phyloP scores from a whole-genome alignment of 1,140 invertebrate genomes.

The Drosophila arizonae region DNA sequence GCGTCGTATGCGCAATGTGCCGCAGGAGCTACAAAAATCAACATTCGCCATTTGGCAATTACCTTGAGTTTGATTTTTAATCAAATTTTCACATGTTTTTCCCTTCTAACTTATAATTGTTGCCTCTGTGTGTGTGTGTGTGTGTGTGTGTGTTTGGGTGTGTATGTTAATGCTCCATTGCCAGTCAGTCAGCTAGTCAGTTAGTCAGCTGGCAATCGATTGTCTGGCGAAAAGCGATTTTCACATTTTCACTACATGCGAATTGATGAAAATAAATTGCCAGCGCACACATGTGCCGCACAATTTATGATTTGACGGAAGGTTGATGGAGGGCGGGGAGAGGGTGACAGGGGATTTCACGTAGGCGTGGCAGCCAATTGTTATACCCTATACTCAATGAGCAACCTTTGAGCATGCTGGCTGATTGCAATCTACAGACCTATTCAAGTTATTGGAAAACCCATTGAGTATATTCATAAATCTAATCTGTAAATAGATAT shows the following conservation, averaged over 20 bases:
- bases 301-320: conserved; percentile 59
- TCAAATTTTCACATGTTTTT: conserved; percentile 69
- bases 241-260: conserved; percentile 47
- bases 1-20: conserved; percentile 42
- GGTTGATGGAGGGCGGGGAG: background rate
- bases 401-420: background rate
- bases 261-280: conserved; percentile 78
- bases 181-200: conserved; percentile 25
- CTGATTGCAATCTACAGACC: background rate
- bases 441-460: no score
- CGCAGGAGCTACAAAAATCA: background rate
- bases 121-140: conserved; percentile 7
- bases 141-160: background rate
- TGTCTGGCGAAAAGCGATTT: conserved; percentile 61
- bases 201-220: conserved; percentile 54
- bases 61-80: conserved; percentile 74
- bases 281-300: conserved; percentile 66
- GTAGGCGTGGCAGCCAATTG: conserved; percentile 9
- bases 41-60: conserved; percentile 55
- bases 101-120: conserved; percentile 40
- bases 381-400: conserved; percentile 2
- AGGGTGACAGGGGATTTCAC: background rate
- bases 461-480: background rate
- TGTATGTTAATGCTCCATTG: conserved; percentile 15
- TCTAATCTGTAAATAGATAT: background rate